A percentile compares a stretch with the other conserved stretches of the same genome.
These are phyloP conservation scores for Hoplostethus mediterraneus DNA, from an alignment of 2,797 vertebrate species.

Conservation along the genomic window DNA sequence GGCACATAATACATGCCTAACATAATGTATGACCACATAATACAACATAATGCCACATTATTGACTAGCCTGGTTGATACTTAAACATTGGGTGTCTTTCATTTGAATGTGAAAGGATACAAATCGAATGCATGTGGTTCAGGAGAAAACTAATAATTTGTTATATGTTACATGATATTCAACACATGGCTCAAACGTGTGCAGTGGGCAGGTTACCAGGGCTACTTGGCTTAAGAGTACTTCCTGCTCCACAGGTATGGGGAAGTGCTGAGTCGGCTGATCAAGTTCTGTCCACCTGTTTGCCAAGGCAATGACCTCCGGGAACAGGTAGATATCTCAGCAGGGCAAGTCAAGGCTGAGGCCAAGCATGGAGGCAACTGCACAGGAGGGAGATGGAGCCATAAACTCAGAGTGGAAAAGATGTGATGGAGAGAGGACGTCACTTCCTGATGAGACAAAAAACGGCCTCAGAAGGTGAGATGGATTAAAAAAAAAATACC, in stretches of 20 bases:
- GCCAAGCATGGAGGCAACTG: constrained; percentile 53
- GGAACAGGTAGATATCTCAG: constrained; percentile 67
- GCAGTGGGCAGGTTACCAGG: constrained; percentile 70
- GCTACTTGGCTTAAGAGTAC: constrained; percentile 65
- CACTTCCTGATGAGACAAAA: not conserved
- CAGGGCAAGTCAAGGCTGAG: constrained; percentile 38
- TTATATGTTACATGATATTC: constrained; percentile 3
- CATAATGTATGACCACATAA: not conserved
- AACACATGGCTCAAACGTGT: constrained; percentile 31
- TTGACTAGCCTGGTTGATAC: constrained; percentile 25
- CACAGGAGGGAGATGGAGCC: constrained; percentile 29
- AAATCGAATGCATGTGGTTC: constrained; percentile 15
- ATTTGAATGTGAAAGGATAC: constrained; percentile 32
- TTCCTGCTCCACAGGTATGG: constrained; percentile 58
- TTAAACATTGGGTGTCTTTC: constrained; percentile 27
- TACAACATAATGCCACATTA: not conserved
- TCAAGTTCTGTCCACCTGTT: constrained; percentile 76
- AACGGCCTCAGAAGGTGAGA: constrained; percentile 1
- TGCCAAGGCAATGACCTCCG: constrained; percentile 73
- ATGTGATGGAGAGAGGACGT: not conserved
- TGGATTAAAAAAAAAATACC: constrained; percentile 1
- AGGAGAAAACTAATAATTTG: not conserved
- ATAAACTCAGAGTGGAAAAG: not conserved
- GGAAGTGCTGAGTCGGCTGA: constrained; percentile 72
- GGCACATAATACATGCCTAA: constrained; percentile 14